phyloP scores from a whole-genome alignment of 2,113 vertebrate species.

The Eurystomus gularis region DNA sequence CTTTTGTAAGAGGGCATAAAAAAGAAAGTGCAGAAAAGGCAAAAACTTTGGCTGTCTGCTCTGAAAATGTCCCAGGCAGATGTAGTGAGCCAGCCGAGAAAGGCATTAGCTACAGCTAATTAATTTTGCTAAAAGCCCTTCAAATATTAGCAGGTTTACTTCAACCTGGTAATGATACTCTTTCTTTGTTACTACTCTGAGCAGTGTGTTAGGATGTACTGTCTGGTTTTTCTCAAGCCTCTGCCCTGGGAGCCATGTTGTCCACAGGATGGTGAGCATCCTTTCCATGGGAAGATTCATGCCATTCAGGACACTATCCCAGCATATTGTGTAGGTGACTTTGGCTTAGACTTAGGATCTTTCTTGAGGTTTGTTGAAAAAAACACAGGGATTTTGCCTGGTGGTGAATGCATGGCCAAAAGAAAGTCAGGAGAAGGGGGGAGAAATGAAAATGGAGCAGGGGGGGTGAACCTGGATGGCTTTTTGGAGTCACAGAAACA shows the following conservation, averaged over 20 bases:
- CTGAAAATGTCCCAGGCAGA: neutral
- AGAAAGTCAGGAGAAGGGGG: neutral
- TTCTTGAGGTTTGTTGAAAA: neutral
- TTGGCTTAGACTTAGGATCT: neutral
- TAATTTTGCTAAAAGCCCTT: neutral
- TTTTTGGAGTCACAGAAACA: neutral
- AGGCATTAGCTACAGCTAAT: neutral
- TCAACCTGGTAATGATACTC: neutral
- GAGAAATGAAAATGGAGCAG: neutral
- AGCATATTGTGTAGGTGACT: neutral
- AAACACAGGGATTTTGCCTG: rapidly evolving
- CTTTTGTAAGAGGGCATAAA: neutral
- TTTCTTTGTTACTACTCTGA: neutral
- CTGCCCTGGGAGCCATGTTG: neutral
- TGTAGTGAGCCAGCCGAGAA: neutral
- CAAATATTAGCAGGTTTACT: neutral
- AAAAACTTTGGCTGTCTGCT: neutral
- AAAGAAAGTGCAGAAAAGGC: neutral
- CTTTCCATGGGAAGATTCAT: rapidly evolving
- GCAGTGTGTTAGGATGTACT: neutral
- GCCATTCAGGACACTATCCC: neutral
- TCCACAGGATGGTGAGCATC: neutral
- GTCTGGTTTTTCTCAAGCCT: neutral
- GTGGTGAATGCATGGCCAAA: neutral
- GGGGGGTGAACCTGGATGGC: neutral